Evolutionary conservation across 2,113 vertebrate genomes (phyloP).

Genomic region (Mustela nigripes): DNA sequence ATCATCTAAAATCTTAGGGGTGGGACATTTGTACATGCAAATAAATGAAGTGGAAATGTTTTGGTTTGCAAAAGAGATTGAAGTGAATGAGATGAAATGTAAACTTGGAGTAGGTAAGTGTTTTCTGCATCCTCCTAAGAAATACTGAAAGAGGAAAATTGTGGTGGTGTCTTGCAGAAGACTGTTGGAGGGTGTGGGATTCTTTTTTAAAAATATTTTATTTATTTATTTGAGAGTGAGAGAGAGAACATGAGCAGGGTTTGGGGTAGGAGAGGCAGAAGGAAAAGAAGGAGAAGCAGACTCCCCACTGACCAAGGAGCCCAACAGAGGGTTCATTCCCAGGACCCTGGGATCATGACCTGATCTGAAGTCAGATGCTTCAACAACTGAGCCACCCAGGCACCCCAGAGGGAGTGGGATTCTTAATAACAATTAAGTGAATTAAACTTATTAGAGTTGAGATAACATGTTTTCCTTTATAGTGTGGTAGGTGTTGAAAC

Average conservation of each 20-base stretch:
- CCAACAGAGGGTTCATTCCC: neutral
- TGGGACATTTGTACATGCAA: neutral
- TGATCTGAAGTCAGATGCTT: neutral
- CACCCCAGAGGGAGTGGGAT: neutral
- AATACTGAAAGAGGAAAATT: conserved; percentile 11
- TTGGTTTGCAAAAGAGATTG: neutral
- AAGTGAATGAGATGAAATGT: neutral
- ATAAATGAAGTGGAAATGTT: conserved; percentile 48
- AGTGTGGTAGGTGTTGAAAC: neutral
- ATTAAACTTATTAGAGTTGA: neutral
- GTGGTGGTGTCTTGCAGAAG: neutral
- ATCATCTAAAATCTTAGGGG: neutral
- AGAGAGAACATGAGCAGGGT: neutral
- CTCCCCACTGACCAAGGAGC: neutral
- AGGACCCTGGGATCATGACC: neutral
- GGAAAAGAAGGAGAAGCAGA: neutral
- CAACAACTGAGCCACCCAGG: neutral
- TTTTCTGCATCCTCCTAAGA: neutral
- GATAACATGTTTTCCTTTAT: neutral
- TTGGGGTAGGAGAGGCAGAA: neutral
- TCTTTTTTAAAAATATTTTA: neutral
- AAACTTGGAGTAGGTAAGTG: neutral
- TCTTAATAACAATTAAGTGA: neutral
- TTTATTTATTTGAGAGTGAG: neutral
- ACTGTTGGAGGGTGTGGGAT: neutral